Evolutionary conservation across 2,797 vertebrate species (phyloP).

Genomic region (Clarias pachynema): DNA sequence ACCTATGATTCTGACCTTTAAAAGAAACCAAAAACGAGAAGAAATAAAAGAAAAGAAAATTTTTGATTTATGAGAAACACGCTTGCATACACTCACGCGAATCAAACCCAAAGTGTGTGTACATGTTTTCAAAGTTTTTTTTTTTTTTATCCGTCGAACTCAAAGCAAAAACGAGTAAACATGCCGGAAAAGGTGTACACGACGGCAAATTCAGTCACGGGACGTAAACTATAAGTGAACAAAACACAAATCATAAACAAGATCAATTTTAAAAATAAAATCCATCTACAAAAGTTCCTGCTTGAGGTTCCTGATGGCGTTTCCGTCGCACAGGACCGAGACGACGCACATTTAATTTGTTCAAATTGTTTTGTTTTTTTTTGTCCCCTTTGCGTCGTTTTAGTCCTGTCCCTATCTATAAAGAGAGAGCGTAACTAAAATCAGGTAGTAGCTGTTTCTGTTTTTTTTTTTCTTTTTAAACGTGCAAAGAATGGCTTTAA

Average conservation of each 20-base stretch:
- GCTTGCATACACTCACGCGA: conserved; percentile 53
- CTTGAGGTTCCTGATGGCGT: conserved; percentile 31
- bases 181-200: conserved; percentile 36
- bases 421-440: background rate
- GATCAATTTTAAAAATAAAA: background rate
- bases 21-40: background rate
- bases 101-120: conserved; percentile 40
- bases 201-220: conserved; percentile 45
- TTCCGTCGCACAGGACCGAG: conserved; percentile 10
- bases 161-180: conserved; percentile 51
- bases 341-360: background rate
- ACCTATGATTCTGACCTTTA: conserved; percentile 65
- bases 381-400: background rate
- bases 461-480: background rate
- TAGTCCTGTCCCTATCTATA: background rate
- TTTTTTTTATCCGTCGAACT: conserved; percentile 17
- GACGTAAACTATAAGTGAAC: background rate
- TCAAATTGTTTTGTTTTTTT: background rate
- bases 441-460: conserved; percentile 34
- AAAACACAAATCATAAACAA: background rate
- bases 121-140: background rate
- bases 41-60: conserved; percentile 49
- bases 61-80: conserved; percentile 59
- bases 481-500: conserved; percentile 39
- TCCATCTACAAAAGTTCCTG: background rate